These are phyloP conservation scores for Polyergus mexicanus DNA, from an alignment of 1,140 invertebrate species.

Conservation along the genomic window DNA sequence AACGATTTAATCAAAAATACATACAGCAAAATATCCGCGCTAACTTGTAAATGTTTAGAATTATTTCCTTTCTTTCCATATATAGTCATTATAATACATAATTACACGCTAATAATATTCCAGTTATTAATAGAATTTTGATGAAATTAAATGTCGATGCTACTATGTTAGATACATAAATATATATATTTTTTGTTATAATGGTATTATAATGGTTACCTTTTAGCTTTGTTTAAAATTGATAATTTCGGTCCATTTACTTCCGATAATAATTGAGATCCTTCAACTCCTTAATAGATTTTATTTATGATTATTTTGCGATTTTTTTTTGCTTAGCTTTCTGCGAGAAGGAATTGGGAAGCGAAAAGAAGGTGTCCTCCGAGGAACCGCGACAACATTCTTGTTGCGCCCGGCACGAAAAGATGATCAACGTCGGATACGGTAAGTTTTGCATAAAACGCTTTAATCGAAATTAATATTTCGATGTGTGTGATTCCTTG, in stretches of 20 bases:
- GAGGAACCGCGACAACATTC: slow-evolving; percentile 70
- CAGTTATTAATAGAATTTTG: not conserved
- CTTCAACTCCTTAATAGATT: not conserved
- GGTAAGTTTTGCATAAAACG: slow-evolving; percentile 68
- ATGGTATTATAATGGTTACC: not conserved
- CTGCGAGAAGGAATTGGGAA: slow-evolving; percentile 53
- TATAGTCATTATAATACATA: slow-evolving; percentile 5
- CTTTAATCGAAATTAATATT: too few relatives aligned
- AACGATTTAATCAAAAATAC: not conserved
- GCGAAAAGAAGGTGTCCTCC: slow-evolving; percentile 53
- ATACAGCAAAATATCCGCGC: not conserved
- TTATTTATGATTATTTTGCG: not conserved
- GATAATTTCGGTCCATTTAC: not conserved
- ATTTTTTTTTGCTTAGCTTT: slow-evolving; percentile 67
- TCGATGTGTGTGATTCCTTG: not conserved
- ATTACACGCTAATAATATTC: not conserved
- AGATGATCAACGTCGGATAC: slow-evolving; percentile 81
- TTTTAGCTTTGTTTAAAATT: not conserved
- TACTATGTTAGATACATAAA: too few relatives aligned
- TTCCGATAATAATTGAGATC: not conserved
- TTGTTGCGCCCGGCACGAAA: slow-evolving; percentile 83
- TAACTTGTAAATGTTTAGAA: too few relatives aligned
- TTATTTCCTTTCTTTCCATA: not conserved
- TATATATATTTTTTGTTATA: not conserved
- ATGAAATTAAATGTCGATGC: not conserved